Percentiles rank a stretch among this genome's conserved stretches.
These are phyloP conservation scores for Idaea dimidiata DNA, from an alignment of 2,888 invertebrate species.

Conservation along the genomic window DNA sequence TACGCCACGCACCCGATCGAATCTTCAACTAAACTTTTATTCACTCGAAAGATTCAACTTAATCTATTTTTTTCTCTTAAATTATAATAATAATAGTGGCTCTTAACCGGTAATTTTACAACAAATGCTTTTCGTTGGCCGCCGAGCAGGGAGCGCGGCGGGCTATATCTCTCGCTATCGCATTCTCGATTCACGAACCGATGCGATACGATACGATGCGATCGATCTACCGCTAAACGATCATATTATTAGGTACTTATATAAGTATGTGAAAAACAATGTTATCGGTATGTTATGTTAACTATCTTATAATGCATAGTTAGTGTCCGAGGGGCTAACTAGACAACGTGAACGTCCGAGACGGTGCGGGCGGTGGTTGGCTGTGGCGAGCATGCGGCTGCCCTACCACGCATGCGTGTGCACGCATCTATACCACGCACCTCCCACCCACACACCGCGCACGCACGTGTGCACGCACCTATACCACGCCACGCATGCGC, in stretches of 20 bases:
- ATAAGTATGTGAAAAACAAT: conserved; percentile 76
- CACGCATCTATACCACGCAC: no score
- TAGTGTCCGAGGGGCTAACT: conserved; percentile 54
- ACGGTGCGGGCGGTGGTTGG: conserved; percentile 23
- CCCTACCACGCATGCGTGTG: conserved; percentile 7
- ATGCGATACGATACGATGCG: no score
- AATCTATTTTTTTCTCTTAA: conserved; percentile 78
- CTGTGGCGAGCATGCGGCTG: conserved; percentile 22
- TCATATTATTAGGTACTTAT: conserved; percentile 70
- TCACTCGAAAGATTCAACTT: conserved; percentile 79
- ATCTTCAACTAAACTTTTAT: conserved; percentile 73
- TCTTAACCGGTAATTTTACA: conserved; percentile 77
- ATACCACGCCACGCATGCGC: conserved; percentile 14
- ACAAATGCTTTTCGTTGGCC: conserved; percentile 79
- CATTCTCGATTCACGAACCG: conserved; percentile 57
- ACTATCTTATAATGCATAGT: conserved; percentile 58
- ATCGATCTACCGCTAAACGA: conserved; percentile 62
- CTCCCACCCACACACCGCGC: no score
- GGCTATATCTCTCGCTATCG: conserved; percentile 41
- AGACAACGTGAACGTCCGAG: conserved; percentile 40
- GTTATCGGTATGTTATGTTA: conserved; percentile 58
- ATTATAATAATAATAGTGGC: conserved; percentile 78
- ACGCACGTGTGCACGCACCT: conserved; percentile 18
- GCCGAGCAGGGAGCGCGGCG: conserved; percentile 68
- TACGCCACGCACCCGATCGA: conserved; percentile 75